phyloP scores from a whole-genome alignment of 2,113 vertebrate species.

The Sardina pilchardus region DNA sequence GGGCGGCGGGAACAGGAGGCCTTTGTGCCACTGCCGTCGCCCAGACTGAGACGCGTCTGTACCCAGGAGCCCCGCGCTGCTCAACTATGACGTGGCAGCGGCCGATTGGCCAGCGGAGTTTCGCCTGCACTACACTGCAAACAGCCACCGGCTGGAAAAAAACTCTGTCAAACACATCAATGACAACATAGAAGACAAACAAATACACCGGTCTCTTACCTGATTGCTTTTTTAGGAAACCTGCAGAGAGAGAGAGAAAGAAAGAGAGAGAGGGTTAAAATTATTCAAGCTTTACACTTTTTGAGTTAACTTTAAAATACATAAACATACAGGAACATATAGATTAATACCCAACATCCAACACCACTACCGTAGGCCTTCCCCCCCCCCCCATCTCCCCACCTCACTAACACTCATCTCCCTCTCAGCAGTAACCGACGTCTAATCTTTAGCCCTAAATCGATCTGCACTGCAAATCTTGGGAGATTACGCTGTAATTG shows the following conservation, averaged over 20 bases:
- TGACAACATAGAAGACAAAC: not conserved
- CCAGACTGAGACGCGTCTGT: constrained; percentile 61
- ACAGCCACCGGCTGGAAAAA: not conserved
- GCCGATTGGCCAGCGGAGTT: not conserved
- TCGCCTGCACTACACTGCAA: not conserved
- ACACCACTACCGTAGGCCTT: not conserved
- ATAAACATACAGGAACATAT: not conserved
- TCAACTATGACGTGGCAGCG: not conserved
- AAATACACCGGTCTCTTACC: constrained; percentile 71
- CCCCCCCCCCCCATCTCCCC: not conserved
- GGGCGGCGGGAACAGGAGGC: constrained; percentile 63
- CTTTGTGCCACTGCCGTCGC: constrained; percentile 61
- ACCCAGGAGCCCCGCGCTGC: not conserved
- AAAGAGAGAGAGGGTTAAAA: not conserved
- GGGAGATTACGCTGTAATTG: not conserved
- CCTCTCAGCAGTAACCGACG: not conserved
- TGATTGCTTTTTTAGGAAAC: constrained; percentile 97
- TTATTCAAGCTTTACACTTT: not conserved
- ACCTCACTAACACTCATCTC: not conserved
- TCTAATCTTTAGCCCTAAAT: not conserved
- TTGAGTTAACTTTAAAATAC: not conserved
- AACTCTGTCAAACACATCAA: not conserved
- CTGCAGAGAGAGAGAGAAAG: constrained; percentile 59
- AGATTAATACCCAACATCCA: not conserved
- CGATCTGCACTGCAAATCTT: not conserved